phyloP scores from a whole-genome alignment of 2,113 vertebrate genomes.

The Cyanistes caeruleus region DNA sequence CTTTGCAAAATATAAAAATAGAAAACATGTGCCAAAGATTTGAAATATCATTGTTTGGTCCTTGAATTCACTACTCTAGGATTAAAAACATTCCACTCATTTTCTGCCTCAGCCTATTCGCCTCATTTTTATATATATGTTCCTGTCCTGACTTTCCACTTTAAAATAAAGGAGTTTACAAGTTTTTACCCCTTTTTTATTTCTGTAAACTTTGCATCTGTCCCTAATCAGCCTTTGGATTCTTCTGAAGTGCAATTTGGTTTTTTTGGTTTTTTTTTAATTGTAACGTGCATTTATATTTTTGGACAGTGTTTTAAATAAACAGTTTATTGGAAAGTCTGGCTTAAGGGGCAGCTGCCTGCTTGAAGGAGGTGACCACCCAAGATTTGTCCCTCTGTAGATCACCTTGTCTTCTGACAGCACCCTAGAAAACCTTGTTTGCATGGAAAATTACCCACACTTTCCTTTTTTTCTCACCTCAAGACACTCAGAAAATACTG shows the following conservation, averaged over 20 bases:
- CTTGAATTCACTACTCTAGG: background rate
- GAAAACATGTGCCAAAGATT: background rate
- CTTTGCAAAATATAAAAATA: background rate
- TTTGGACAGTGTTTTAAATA: background rate
- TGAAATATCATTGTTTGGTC: background rate
- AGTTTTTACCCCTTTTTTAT: background rate
- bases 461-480: background rate
- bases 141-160: background rate
- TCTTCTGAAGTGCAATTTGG: background rate
- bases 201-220: background rate
- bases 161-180: background rate
- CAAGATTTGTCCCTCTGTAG: background rate
- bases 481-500: background rate
- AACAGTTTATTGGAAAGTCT: background rate
- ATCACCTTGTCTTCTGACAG: background rate
- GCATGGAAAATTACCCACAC: background rate
- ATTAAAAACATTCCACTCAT: background rate
- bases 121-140: background rate
- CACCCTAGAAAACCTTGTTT: background rate
- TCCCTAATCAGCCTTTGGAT: background rate
- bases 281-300: rapidly evolving
- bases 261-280: background rate
- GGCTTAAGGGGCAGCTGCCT: background rate
- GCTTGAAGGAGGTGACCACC: background rate
- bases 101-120: background rate